A percentile compares a stretch with the other conserved stretches of the same genome.
Evolutionary conservation across 2,797 vertebrate genomes (phyloP).

Genomic region (Spinibarbus caldwelli): DNA sequence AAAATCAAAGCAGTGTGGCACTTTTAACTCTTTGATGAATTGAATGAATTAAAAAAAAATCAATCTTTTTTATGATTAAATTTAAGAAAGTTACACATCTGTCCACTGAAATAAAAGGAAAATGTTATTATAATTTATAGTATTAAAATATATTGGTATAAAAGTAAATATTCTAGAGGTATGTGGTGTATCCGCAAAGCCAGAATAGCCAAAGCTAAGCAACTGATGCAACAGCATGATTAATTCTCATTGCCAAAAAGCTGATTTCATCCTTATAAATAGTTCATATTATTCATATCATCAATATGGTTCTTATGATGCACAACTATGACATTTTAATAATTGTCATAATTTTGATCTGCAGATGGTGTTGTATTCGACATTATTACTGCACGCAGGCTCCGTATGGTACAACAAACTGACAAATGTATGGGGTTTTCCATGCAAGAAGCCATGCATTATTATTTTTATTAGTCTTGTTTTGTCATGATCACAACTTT

Average conservation of each 20-base stretch:
- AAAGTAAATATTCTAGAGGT: neutral
- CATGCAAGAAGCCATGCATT: constrained; percentile 7
- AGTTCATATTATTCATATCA: neutral
- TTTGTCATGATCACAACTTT: neutral
- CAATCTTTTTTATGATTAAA: neutral
- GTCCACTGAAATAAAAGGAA: neutral
- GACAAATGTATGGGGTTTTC: constrained; percentile 4
- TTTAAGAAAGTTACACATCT: neutral
- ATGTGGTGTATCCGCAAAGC: neutral
- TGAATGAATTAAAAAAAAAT: neutral
- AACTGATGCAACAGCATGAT: neutral
- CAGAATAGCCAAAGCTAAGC: neutral
- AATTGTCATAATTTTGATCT: neutral
- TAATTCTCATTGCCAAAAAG: neutral
- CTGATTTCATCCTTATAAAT: neutral
- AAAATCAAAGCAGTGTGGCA: neutral
- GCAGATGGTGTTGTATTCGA: constrained; percentile 14
- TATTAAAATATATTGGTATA: neutral
- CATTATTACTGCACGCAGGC: neutral
- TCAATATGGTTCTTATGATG: neutral
- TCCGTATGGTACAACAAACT: neutral
- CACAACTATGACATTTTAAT: neutral
- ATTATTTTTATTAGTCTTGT: neutral
- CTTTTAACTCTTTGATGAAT: neutral
- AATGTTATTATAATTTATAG: neutral